Conservation (phyloP, 2,888 invertebrate genomes). For the Quadroppia sp. region DNA sequence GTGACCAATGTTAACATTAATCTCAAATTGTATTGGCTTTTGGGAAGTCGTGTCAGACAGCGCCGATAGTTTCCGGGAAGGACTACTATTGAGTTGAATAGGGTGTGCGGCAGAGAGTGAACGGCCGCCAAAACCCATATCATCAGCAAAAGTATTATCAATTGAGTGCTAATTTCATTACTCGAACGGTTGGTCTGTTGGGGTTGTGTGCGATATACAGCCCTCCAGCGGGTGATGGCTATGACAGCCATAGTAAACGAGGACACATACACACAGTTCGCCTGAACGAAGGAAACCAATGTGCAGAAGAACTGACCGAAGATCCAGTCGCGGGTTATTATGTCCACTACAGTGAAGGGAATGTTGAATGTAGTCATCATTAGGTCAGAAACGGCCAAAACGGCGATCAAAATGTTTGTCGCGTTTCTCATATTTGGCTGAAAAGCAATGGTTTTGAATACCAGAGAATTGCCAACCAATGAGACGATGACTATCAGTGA, state of each 20-base stretch:
- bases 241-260: slow-evolving; percentile 41
- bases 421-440: slow-evolving; percentile 57
- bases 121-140: slow-evolving; percentile 44
- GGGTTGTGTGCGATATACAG: slow-evolving; percentile 14
- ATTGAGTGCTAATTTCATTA: not conserved
- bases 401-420: slow-evolving; percentile 59
- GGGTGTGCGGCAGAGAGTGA: slow-evolving; percentile 43
- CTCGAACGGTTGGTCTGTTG: not conserved
- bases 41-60: slow-evolving; percentile 43
- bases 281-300: slow-evolving; percentile 54
- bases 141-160: slow-evolving; percentile 30
- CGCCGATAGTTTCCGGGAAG: slow-evolving; percentile 16
- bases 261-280: slow-evolving; percentile 45
- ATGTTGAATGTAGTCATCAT: slow-evolving; percentile 54
- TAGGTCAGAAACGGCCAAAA: slow-evolving; percentile 56
- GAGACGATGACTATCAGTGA: slow-evolving; percentile 56
- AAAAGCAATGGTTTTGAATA: slow-evolving; percentile 57
- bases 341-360: slow-evolving; percentile 51
- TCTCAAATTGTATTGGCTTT: slow-evolving; percentile 37
- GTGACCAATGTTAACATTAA: slow-evolving; percentile 49
- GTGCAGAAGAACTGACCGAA: slow-evolving; percentile 55
- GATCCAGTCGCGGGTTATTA: slow-evolving; percentile 53
- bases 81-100: slow-evolving; percentile 37
- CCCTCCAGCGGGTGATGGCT: slow-evolving; percentile 18
- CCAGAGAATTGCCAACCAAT: slow-evolving; percentile 53